A percentile compares a stretch with the other conserved stretches of the same genome.
These are phyloP conservation scores for Lepidochitona cinerea DNA, from an alignment of 2,888 invertebrate species.

Conservation along the genomic window DNA sequence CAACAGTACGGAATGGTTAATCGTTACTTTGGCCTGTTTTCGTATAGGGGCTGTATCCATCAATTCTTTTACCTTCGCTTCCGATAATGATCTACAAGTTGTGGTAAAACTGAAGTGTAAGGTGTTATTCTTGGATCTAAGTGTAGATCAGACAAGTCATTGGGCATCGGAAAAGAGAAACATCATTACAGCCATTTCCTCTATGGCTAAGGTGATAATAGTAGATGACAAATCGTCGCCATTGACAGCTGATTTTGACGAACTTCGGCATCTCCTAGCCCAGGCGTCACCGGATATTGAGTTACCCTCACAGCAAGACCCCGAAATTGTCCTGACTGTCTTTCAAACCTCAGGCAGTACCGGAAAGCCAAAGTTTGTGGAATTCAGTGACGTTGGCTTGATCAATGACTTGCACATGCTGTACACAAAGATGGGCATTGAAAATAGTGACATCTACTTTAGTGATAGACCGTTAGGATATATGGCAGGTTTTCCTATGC, in stretches of 20 bases:
- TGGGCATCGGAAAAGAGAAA: neutral
- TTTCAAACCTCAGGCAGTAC: slow-evolving; percentile 18
- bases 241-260: neutral
- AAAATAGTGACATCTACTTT: slow-evolving; percentile 2
- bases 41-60: neutral
- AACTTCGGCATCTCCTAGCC: neutral
- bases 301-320: neutral
- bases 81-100: neutral
- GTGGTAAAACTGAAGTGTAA: neutral
- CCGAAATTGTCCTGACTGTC: slow-evolving; percentile 11
- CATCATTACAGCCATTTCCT: neutral
- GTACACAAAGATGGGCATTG: neutral
- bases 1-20: neutral
- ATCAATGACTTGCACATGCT: neutral
- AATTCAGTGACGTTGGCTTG: neutral
- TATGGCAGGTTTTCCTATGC: neutral
- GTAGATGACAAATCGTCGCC: neutral
- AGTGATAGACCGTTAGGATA: slow-evolving; percentile 11
- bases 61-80: neutral
- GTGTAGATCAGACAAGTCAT: neutral
- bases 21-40: neutral
- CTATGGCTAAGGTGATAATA: neutral
- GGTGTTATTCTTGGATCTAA: neutral
- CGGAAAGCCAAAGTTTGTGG: slow-evolving; percentile 15
- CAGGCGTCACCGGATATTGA: neutral